Evolutionary conservation across 2,888 invertebrate genomes (phyloP).

Genomic region (Troglohyphantes excavatus): DNA sequence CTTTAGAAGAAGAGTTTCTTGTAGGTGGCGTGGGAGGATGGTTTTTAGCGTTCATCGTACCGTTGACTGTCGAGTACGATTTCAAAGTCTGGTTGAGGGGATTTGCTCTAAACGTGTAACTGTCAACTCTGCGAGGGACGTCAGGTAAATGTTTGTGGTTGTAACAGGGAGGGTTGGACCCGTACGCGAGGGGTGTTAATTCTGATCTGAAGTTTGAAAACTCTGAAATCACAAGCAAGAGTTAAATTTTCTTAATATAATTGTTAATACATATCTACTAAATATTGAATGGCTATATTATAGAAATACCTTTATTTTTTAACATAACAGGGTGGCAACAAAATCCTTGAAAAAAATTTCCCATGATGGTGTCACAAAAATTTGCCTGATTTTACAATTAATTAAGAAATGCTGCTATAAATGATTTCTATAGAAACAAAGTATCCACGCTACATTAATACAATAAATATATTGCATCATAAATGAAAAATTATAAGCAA

Average conservation of each 20-base stretch:
- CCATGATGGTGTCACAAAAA: too few species aligned
- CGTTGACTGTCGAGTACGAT: not conserved
- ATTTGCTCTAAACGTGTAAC: constrained; percentile 1
- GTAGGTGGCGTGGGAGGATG: constrained; percentile 39
- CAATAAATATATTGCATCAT: too few species aligned
- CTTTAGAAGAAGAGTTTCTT: constrained; percentile 27
- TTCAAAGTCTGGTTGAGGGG: not conserved
- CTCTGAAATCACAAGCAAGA: constrained; percentile 54
- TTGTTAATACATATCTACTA: too few species aligned
- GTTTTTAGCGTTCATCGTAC: not conserved
- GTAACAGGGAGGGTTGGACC: constrained; percentile 45
- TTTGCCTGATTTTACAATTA: too few species aligned
- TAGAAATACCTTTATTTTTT: too few species aligned
- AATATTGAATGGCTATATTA: too few species aligned
- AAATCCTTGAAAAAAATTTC: too few species aligned
- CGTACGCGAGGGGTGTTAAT: constrained; percentile 24
- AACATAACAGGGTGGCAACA: too few species aligned
- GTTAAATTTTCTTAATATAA: not conserved
- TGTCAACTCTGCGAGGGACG: not conserved
- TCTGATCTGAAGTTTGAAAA: not conserved
- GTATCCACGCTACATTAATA: too few species aligned
- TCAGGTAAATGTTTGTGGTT: constrained; percentile 62
- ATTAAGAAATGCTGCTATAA: too few species aligned
- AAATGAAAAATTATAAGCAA: too few species aligned
- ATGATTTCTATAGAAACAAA: too few species aligned